Conservation (phyloP, 2,113 vertebrate species). For the Eulemur rufifrons region DNA sequence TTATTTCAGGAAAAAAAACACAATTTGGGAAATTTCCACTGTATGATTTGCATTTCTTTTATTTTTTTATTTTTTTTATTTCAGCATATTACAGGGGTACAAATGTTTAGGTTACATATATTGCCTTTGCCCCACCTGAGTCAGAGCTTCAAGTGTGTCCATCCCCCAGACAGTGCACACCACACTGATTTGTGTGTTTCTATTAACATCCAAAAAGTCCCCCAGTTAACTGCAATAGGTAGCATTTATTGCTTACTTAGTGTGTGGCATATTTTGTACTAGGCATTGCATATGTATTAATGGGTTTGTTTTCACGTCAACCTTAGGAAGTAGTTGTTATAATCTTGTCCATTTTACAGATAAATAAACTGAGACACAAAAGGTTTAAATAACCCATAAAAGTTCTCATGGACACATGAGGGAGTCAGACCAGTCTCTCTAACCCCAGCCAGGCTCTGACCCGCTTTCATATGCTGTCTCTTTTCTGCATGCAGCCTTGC, state of each 20-base stretch:
- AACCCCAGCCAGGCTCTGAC: not conserved
- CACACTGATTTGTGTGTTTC: not conserved
- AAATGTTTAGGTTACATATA: no score
- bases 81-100: no score
- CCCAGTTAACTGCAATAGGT: not conserved
- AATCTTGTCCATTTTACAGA: not conserved
- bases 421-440: not conserved
- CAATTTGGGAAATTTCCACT: not conserved
- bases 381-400: not conserved
- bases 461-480: not conserved
- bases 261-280: not conserved
- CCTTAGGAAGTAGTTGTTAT: not conserved
- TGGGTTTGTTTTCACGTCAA: not conserved
- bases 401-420: not conserved
- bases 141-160: no score
- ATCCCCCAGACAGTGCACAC: no score
- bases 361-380: not conserved
- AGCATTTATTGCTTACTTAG: not conserved
- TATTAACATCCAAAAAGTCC: not conserved
- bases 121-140: no score
- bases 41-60: not conserved
- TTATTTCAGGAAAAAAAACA: not conserved
- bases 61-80: no score
- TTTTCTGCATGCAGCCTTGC: not conserved
- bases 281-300: not conserved